Conservation (phyloP, 2,888 invertebrate genomes). For the Drosophila buzzatii region DNA sequence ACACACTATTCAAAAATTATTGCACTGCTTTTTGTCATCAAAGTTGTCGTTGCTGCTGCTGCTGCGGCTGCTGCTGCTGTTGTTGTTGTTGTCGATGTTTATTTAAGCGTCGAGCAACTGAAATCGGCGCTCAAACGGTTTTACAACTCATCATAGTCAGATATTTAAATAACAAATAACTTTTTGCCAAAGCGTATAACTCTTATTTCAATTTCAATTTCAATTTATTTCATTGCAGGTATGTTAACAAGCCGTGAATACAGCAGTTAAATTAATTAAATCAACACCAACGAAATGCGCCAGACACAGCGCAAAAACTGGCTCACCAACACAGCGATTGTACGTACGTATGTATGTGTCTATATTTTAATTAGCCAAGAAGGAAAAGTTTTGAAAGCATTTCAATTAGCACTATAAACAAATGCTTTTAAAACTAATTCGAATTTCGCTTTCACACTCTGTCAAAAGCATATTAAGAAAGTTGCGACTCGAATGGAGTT, state of each 20-base stretch:
- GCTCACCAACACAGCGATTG: neutral
- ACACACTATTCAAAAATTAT: constrained; percentile 79
- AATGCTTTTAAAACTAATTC: constrained; percentile 4
- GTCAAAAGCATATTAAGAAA: neutral
- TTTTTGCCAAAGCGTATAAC: constrained; percentile 33
- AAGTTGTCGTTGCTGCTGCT: constrained; percentile 24
- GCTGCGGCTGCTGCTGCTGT: constrained; percentile 8
- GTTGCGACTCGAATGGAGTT: neutral
- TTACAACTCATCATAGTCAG: constrained; percentile 27
- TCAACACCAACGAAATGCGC: constrained; percentile 25
- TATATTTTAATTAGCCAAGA: constrained; percentile 27
- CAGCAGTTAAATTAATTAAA: constrained; percentile 62
- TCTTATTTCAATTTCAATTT: constrained; percentile 42
- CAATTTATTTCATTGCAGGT: constrained; percentile 67
- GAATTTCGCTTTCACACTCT: neutral
- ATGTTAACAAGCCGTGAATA: constrained; percentile 53
- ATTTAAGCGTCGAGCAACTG: constrained; percentile 47
- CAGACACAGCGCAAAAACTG: constrained; percentile 19
- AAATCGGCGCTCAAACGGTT: constrained; percentile 40
- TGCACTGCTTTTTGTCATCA: constrained; percentile 70
- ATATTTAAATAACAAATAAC: constrained; percentile 52
- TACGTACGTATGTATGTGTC: constrained; percentile 3
- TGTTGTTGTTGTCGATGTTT: constrained; percentile 26
- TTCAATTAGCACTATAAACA: constrained; percentile 40
- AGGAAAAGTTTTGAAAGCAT: constrained; percentile 4